Evolutionary conservation across 2,113 vertebrate species (phyloP).

Genomic region (Ailuropoda melanoleuca): DNA sequence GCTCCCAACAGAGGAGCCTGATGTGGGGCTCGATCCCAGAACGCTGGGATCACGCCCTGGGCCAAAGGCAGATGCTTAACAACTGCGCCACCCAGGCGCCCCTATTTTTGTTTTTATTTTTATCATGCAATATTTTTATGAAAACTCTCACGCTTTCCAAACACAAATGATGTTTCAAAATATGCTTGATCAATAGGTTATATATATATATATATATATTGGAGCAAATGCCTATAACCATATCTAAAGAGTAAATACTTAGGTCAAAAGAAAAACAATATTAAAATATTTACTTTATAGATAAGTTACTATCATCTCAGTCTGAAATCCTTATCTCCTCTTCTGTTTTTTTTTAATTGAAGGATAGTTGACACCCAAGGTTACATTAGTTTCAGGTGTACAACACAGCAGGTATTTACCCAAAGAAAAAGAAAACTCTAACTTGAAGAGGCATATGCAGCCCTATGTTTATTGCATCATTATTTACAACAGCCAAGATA

Average conservation of each 20-base stretch:
- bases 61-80: no score
- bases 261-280: neutral
- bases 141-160: neutral
- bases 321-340: neutral
- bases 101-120: neutral
- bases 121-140: neutral
- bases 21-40: no score
- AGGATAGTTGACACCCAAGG: neutral
- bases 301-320: neutral
- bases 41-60: no score
- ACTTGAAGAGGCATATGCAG: neutral
- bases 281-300: conserved; percentile 26
- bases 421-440: neutral
- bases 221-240: neutral
- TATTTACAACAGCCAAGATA: neutral
- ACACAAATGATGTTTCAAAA: neutral
- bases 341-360: neutral
- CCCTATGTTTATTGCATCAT: neutral
- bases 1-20: no score
- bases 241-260: neutral
- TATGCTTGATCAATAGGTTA: neutral
- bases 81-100: no score
- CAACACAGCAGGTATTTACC: neutral
- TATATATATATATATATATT: conserved; percentile 10
- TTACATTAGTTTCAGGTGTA: neutral